Evolutionary conservation across 2,113 vertebrate genomes (phyloP), one percentile per base, ranked within the genome.

Genomic region (Nanger granti): DNA sequence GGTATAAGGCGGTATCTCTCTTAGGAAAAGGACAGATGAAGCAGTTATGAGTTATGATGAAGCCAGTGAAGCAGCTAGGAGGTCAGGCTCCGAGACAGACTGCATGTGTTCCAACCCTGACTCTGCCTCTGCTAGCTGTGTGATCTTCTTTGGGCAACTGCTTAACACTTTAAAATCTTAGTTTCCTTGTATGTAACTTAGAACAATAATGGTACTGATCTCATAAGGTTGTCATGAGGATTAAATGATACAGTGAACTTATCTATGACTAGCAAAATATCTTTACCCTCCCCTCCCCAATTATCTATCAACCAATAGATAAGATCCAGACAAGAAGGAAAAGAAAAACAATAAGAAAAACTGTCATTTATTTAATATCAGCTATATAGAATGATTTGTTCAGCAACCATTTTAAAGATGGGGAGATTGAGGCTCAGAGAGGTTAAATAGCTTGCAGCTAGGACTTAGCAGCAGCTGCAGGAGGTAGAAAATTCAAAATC

Each of bases 241-340:
- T 90, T 85, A 97, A 93, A 95, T 87, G 54, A 83, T 66, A 87
- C 44, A 60, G 90, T n/a, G 7, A 10, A 91, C 47, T 94, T 94
- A 54, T 47, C 54, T 93, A 7, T 57, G 60, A 89, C 8, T 28
- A 69, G 34, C 22, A 94, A 44, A 91, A 62, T 89, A 4, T 83
- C 15, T 29, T 89, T 91, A 83, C 12, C 6, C 11, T 13, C 2
- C 8, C 24, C 7, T 60, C 5, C 37, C 52, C 26, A 85, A 73
- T 85, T 87, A 92, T 8, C 37, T 87, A 90, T 55, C 57, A 69
- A 97, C 8, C 15, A 87, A 69, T 37, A 93, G 17, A 64, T n/a
- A 90, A 91, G 5, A 4, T 60, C 29, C 20, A 95, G 41, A 93
- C 44, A 95, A 96, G 49, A 93, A 94, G 49, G 5, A 82, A 90